A percentile compares a stretch with the other conserved stretches of the same genome.
phyloP scores from a whole-genome alignment of 2,888 invertebrate genomes.

The Athripsodes cinereus region DNA sequence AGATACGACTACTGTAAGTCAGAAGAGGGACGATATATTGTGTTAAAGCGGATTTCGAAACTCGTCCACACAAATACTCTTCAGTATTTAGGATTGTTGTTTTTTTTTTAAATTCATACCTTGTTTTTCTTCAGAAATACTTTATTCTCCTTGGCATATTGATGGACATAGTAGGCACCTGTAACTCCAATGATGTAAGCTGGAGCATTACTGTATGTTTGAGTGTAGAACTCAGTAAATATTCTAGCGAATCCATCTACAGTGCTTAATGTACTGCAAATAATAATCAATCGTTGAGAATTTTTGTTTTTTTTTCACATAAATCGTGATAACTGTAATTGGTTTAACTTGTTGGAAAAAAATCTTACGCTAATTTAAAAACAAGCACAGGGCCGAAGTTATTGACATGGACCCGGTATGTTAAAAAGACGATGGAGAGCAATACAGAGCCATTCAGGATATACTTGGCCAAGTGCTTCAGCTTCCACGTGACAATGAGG shows the following conservation, averaged over 20 bases:
- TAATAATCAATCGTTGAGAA: too few relatives aligned
- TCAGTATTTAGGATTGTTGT: too few relatives aligned
- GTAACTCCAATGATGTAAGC: conserved; percentile 31
- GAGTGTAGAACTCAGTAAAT: background rate
- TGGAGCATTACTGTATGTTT: conserved; percentile 26
- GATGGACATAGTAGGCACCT: conserved; percentile 30
- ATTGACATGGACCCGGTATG: conserved; percentile 31
- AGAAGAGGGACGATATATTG: too few relatives aligned
- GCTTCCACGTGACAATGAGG: conserved; percentile 30
- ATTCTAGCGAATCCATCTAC: background rate
- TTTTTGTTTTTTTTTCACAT: too few relatives aligned
- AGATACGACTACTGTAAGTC: too few relatives aligned
- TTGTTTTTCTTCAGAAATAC: too few relatives aligned
- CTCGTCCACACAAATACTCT: too few relatives aligned
- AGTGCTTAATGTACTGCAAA: background rate
- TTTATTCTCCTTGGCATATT: conserved; percentile 24
- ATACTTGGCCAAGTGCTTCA: conserved; percentile 26
- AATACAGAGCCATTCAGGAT: conserved; percentile 26
- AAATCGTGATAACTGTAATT: background rate
- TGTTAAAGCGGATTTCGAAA: too few relatives aligned
- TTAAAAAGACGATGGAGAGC: conserved; percentile 30
- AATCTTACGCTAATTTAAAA: conserved; percentile 29
- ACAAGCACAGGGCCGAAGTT: conserved; percentile 31
- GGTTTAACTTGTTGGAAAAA: background rate
- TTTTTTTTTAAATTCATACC: too few relatives aligned